phyloP scores from a whole-genome alignment of 2,888 invertebrate species.

The Oeneis ivallda region DNA sequence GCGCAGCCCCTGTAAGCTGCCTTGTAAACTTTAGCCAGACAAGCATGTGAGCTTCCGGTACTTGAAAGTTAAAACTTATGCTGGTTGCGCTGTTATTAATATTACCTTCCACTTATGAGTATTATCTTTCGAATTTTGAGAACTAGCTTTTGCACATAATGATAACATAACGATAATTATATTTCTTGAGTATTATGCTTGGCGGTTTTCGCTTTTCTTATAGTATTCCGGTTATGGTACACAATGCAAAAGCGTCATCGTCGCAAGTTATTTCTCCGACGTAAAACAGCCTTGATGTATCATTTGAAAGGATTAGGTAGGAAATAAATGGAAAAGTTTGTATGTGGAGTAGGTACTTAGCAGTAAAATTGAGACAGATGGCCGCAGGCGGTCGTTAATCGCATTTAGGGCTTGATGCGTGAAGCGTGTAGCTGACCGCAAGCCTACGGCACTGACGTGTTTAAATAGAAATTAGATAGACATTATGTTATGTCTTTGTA shows the following conservation, averaged over 20 bases:
- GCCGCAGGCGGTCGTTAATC: constrained; percentile 44
- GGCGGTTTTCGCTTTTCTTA: no score
- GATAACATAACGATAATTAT: no score
- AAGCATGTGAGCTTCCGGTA: constrained; percentile 16
- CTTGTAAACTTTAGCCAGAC: constrained; percentile 23
- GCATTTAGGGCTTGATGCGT: constrained; percentile 46
- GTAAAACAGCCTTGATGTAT: neutral
- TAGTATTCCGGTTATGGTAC: no score
- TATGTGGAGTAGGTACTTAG: constrained; percentile 24
- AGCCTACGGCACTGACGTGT: constrained; percentile 35
- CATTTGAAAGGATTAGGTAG: neutral
- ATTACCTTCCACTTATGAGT: constrained; percentile 2
- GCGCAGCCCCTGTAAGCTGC: constrained; percentile 20
- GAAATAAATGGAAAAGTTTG: constrained; percentile 13
- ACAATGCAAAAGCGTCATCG: neutral
- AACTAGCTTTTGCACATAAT: no score
- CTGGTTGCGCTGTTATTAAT: constrained; percentile 12
- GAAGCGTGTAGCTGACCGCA: constrained; percentile 44
- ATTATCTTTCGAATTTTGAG: no score
- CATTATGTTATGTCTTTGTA: neutral
- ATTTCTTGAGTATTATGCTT: no score
- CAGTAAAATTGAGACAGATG: constrained; percentile 27
- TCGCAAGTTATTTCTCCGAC: no score
- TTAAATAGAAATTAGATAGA: constrained; percentile 33
- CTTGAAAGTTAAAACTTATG: constrained; percentile 15